These are phyloP conservation scores for Agriotes lineatus DNA, from an alignment of 2,888 invertebrate genomes.

Conservation along the genomic window DNA sequence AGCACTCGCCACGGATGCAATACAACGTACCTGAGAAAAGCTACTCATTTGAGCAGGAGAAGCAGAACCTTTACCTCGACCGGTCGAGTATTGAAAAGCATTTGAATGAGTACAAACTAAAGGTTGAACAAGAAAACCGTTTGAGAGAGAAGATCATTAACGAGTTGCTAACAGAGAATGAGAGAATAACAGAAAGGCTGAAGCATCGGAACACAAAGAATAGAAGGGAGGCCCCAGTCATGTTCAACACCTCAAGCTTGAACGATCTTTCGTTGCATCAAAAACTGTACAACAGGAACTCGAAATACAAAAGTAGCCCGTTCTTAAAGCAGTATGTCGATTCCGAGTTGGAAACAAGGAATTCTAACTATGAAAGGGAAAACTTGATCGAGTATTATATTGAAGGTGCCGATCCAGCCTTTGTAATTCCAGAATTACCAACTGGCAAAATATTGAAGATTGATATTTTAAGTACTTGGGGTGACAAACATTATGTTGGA, in stretches of 20 bases:
- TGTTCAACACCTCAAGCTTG: conserved; percentile 38
- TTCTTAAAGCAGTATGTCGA: conserved; percentile 7
- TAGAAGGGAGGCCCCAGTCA: not conserved
- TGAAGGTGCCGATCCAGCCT: conserved; percentile 56
- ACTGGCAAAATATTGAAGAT: conserved; percentile 75
- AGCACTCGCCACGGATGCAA: no score
- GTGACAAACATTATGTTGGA: conserved; percentile 83
- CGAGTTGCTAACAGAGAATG: conserved; percentile 59
- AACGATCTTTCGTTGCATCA: conserved; percentile 34
- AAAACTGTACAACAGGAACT: conserved; percentile 38
- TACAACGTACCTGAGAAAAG: not conserved
- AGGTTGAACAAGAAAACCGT: conserved; percentile 59
- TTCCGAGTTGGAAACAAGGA: not conserved
- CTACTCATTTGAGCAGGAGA: not conserved
- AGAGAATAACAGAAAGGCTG: conserved; percentile 53
- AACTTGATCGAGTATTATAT: conserved; percentile 18
- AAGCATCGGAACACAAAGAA: conserved; percentile 16
- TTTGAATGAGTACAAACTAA: conserved; percentile 56
- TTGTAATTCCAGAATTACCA: conserved; percentile 83
- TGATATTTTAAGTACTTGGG: conserved; percentile 82
- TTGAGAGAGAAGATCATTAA: conserved; percentile 60
- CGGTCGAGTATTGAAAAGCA: conserved; percentile 27
- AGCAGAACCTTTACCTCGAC: not conserved
- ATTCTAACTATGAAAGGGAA: not conserved
- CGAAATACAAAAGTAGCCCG: conserved; percentile 42